A percentile compares a stretch with the other conserved stretches of the same genome.
These are phyloP conservation scores for Carlito syrichta DNA, from an alignment of 2,113 vertebrate genomes.

Conservation along the genomic window DNA sequence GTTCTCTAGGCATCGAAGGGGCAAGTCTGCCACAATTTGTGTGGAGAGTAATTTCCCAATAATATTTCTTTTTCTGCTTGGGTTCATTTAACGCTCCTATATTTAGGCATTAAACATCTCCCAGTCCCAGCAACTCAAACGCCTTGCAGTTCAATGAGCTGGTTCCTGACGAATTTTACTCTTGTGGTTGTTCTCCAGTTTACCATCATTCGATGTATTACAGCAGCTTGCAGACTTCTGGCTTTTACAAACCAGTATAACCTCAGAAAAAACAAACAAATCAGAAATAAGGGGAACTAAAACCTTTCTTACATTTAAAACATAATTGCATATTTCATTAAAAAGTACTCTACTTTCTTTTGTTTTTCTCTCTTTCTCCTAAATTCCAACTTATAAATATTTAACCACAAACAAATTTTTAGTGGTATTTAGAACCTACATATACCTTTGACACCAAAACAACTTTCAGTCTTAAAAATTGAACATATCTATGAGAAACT, in stretches of 20 bases:
- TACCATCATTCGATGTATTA: neutral
- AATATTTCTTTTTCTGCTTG: conserved; percentile 33
- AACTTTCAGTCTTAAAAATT: neutral
- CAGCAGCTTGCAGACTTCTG: neutral
- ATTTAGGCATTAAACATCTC: conserved; percentile 53
- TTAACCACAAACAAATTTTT: neutral
- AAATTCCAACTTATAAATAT: neutral
- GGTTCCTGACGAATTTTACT: conserved; percentile 33
- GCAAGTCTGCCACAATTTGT: neutral
- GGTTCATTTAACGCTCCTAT: conserved; percentile 48
- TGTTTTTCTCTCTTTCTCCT: neutral
- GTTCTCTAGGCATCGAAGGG: neutral
- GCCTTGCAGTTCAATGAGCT: conserved; percentile 50
- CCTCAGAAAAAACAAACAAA: neutral
- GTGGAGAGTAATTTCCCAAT: conserved; percentile 50
- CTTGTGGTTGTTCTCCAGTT: conserved; percentile 1
- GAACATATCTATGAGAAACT: neutral
- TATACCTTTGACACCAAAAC: neutral
- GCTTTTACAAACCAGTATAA: neutral
- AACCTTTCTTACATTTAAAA: neutral
- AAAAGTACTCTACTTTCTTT: neutral
- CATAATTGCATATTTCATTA: neutral
- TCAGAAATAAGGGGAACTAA: neutral
- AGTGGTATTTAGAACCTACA: neutral
- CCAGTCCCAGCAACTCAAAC: neutral